Base-by-base conservation (phyloP, 2,888 invertebrate species). In the Malthinus seriepunctatus region DNA sequence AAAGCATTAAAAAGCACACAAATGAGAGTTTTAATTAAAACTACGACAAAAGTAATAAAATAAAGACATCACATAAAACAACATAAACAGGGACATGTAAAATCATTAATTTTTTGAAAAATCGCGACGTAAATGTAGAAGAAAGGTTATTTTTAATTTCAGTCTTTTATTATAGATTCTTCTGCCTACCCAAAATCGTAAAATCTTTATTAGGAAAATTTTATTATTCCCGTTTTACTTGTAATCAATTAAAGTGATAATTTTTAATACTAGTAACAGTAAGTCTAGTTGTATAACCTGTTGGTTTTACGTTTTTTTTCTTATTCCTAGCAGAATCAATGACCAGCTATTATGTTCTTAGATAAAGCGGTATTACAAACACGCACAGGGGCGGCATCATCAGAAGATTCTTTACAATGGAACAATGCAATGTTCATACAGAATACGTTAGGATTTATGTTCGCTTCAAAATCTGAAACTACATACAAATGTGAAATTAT, bases 401-500 rank as follows among this genome's bases (percentile, higher is more conserved):
- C 63, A 66, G 64, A 65, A 62, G 60, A 58, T 60, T 56, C 60
- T 61, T 65, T 60, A 67, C 67, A 67, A 67, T 67, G 65, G 67
- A 67, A 67, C 67, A 67, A 67, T 67, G 63, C 64, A 62, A 57
- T 65, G 63, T 65, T 64, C 64, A 62, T 61, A 63, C 60, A 63
- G 65, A 67, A 66, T 63, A 66, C 55, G 62, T 64, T 65, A 62
- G 58, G 65, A 60, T 64, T 64, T 63, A 65, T 65, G 61, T 58
- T 48, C 52, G 45, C 47, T 52, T 61, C 53, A 51, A 61, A 59
- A 51, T 56, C 61, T 50, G 60, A 53, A 56, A 53, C 37, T 46
- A 53, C 61, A 54, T 57, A 60, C 55, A 56, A 60, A 60, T 60
- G 60, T 56, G 51, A 60, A 56, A 56, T 56, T 56, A 60, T 60